Evolutionary conservation across 2,888 invertebrate species (phyloP).

Genomic region (Dysmachus trigonus): DNA sequence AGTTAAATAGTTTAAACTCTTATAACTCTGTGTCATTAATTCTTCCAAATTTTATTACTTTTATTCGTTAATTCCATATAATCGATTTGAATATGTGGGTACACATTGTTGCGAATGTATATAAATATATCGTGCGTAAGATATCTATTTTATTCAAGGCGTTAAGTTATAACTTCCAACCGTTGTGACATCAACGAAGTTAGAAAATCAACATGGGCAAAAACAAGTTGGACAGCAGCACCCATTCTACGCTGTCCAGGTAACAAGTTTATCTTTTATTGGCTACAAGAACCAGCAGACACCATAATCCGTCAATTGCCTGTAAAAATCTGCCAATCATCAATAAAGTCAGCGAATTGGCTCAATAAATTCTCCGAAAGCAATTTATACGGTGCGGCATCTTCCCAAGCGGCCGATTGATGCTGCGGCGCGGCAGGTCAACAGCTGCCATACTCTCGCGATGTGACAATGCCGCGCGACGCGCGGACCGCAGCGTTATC

Average conservation of each 20-base stretch:
- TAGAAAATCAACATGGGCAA: neutral
- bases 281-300: neutral
- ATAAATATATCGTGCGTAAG: neutral
- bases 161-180: neutral
- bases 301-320: slow-evolving; percentile 13
- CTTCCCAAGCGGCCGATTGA: neutral
- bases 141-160: neutral
- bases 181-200: neutral
- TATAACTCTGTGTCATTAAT: no score
- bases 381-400: neutral
- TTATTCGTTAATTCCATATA: no score
- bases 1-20: no score
- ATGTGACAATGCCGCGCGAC: neutral
- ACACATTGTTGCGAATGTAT: no score
- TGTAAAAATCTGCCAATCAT: slow-evolving; percentile 23
- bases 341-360: slow-evolving; percentile 15
- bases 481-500: neutral
- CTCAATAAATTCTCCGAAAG: neutral
- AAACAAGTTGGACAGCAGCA: neutral
- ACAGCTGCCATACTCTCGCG: neutral
- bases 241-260: neutral
- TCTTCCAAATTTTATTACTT: no score
- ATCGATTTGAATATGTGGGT: no score
- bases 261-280: slow-evolving; percentile 17
- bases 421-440: neutral